phyloP scores from a whole-genome alignment of 2,888 invertebrate species.

The Dioctria linearis region DNA sequence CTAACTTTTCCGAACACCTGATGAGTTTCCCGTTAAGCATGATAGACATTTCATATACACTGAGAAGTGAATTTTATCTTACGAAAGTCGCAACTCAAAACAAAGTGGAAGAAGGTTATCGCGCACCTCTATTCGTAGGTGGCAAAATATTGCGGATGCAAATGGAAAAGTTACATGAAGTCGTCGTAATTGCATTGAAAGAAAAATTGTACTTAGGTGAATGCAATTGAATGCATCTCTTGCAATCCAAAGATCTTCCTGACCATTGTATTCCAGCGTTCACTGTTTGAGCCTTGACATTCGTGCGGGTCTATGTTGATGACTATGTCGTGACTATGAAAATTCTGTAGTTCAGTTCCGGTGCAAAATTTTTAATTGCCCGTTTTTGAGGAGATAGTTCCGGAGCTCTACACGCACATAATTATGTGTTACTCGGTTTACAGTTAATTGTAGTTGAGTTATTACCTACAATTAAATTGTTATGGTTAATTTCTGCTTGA shows the following conservation, averaged over 20 bases:
- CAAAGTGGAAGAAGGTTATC: slow-evolving; percentile 10
- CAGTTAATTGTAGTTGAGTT: too few species aligned
- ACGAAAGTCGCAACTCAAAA: neutral
- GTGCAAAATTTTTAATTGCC: neutral
- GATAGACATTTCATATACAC: too few species aligned
- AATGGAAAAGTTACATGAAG: too few species aligned
- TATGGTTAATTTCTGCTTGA: too few species aligned
- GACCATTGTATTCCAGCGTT: neutral
- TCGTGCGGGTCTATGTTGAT: neutral
- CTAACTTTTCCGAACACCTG: too few species aligned
- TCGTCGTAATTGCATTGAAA: too few species aligned
- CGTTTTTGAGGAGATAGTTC: slow-evolving; percentile 31
- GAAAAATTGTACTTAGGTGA: too few species aligned
- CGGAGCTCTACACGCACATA: neutral
- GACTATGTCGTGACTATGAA: neutral
- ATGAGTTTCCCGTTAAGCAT: too few species aligned
- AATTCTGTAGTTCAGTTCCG: neutral
- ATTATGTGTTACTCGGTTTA: too few species aligned
- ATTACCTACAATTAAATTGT: too few species aligned
- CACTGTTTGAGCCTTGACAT: slow-evolving; percentile 38
- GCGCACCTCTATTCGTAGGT: neutral
- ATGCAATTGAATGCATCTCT: too few species aligned
- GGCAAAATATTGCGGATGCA: neutral
- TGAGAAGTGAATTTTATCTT: neutral
- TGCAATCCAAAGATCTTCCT: neutral